Evolutionary conservation across 2,888 invertebrate species (phyloP).

Genomic region (Agrotis exclamationis): DNA sequence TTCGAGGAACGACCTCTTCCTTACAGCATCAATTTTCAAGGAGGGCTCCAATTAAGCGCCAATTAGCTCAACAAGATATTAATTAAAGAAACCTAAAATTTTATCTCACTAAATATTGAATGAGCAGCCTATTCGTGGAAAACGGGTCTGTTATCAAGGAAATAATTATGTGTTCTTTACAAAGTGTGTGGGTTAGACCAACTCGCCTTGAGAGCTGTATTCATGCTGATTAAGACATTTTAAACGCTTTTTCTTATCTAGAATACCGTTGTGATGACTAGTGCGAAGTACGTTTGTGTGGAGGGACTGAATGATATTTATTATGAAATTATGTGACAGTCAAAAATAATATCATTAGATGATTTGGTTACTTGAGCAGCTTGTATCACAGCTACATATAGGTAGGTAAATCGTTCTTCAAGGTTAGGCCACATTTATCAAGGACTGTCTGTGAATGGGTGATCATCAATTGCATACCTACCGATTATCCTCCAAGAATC

Average conservation of each 20-base stretch:
- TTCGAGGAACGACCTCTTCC: background rate
- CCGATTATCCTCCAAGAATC: too few relatives aligned
- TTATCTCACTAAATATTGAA: background rate
- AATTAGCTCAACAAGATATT: background rate
- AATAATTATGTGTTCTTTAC: constrained; percentile 15
- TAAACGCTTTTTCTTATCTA: constrained; percentile 36
- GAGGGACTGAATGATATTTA: background rate
- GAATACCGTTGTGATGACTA: constrained; percentile 3
- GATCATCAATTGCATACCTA: too few relatives aligned
- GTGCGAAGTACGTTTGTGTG: background rate
- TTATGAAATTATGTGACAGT: background rate
- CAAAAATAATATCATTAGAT: background rate
- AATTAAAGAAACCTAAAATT: background rate
- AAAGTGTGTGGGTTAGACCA: constrained; percentile 19
- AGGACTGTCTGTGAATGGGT: too few relatives aligned
- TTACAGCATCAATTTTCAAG: background rate
- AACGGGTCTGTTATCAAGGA: constrained; percentile 27
- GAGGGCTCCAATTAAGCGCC: constrained; percentile 9
- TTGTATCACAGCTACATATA: too few relatives aligned
- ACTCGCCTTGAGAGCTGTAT: constrained; percentile 47
- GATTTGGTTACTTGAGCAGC: background rate
- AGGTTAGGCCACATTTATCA: too few relatives aligned
- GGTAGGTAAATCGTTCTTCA: too few relatives aligned
- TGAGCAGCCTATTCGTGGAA: background rate
- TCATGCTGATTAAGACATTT: background rate